A percentile compares a stretch with the other conserved stretches of the same genome.
Conservation (phyloP, 2,888 invertebrate genomes). For the Pristionchus japonicus region DNA sequence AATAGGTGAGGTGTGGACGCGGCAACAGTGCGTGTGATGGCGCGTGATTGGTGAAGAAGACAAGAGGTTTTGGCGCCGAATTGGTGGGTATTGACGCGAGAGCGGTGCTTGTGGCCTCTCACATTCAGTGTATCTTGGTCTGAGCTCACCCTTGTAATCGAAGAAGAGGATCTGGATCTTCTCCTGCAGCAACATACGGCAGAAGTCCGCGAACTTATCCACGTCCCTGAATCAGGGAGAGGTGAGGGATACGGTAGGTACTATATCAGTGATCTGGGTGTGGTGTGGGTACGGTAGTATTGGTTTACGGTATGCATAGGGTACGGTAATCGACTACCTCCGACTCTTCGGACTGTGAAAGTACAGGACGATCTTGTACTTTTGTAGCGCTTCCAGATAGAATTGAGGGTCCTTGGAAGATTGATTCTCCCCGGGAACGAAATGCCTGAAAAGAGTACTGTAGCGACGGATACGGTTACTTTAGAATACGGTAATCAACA, state of each 20-base stretch:
- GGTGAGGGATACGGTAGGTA: not conserved
- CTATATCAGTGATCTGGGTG: no score
- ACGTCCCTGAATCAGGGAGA: not conserved
- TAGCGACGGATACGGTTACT: not conserved
- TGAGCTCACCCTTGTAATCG: conserved; percentile 5
- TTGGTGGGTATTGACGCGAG: no score
- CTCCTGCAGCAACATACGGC: not conserved
- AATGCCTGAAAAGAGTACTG: not conserved
- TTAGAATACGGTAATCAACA: not conserved
- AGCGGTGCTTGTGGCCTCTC: no score
- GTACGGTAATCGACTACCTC: not conserved
- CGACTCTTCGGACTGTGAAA: not conserved
- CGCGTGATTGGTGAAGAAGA: not conserved
- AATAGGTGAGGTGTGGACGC: no score
- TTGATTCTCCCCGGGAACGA: not conserved
- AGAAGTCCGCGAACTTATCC: not conserved
- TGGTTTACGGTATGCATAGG: not conserved
- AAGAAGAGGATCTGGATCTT: conserved; percentile 16
- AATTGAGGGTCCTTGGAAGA: not conserved
- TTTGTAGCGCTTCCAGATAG: not conserved
- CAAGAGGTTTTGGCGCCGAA: no score
- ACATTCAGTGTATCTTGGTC: no score
- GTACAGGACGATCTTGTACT: not conserved
- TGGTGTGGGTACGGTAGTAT: not conserved
- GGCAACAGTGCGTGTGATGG: no score